A percentile compares a stretch with the other conserved stretches of the same genome.
Conservation (phyloP, 2,888 invertebrate species). For the Dicycla oo region DNA sequence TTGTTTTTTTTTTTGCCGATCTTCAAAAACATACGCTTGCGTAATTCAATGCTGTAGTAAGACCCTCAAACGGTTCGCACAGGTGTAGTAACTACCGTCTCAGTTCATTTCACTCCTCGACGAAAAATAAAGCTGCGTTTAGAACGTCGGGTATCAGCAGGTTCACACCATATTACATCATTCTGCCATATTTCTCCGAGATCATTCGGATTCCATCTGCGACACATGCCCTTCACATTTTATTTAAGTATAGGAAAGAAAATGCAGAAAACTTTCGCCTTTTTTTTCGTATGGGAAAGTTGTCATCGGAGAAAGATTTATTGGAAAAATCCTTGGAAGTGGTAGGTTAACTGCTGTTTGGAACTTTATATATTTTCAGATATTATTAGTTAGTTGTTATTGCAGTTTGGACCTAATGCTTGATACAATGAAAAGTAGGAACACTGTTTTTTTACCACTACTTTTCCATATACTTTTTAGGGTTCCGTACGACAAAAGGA, state of each 20-base stretch:
- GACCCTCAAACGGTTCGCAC: constrained; percentile 18
- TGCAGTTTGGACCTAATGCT: too few relatives aligned
- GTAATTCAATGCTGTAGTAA: constrained; percentile 7
- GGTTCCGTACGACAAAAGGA: too few relatives aligned
- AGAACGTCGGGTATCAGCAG: neutral
- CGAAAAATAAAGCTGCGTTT: constrained; percentile 32
- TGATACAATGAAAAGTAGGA: neutral
- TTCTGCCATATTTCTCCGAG: constrained; percentile 37
- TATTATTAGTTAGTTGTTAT: too few relatives aligned
- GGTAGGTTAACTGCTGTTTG: neutral
- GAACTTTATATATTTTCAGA: neutral
- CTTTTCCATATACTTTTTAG: too few relatives aligned
- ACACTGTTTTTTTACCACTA: neutral
- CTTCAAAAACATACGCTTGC: neutral
- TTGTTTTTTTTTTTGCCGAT: neutral
- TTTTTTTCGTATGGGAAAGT: constrained; percentile 33
- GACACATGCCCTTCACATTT: constrained; percentile 50
- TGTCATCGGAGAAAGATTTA: constrained; percentile 42
- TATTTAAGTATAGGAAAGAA: constrained; percentile 41
- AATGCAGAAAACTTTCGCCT: constrained; percentile 27
- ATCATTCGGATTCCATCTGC: constrained; percentile 57
- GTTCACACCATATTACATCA: constrained; percentile 38
- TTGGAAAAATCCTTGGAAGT: constrained; percentile 8
- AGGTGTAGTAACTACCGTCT: constrained; percentile 29
- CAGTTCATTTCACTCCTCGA: constrained; percentile 30